Evolutionary conservation across 2,797 vertebrate genomes (phyloP).

Genomic region (Graptemys geographica): DNA sequence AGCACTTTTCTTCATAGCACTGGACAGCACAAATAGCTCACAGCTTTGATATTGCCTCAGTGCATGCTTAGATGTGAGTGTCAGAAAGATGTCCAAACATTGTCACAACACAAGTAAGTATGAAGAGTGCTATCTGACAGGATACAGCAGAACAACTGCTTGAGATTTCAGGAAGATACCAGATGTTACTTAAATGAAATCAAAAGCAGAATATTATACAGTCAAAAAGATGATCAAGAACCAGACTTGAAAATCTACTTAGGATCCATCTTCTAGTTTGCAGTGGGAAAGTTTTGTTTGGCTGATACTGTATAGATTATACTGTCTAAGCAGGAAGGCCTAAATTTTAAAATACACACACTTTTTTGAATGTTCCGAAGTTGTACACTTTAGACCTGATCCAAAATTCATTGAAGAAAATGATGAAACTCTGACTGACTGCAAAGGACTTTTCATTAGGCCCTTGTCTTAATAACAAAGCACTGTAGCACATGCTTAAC

Average conservation of each 20-base stretch:
- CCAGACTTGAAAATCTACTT: neutral
- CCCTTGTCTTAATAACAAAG: neutral
- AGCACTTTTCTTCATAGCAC: neutral
- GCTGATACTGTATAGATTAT: neutral
- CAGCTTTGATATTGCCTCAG: neutral
- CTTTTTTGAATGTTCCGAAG: neutral
- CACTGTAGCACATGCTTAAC: fast-evolving
- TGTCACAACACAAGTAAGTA: neutral
- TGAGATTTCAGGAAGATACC: neutral
- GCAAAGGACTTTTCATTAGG: neutral
- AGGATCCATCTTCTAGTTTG: neutral
- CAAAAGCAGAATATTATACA: neutral
- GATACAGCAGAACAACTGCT: neutral
- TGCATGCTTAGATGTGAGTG: neutral
- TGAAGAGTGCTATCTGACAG: neutral
- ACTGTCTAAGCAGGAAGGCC: neutral
- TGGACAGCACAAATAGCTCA: neutral
- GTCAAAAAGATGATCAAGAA: neutral
- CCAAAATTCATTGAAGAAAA: neutral
- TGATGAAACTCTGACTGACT: neutral
- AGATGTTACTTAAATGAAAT: neutral
- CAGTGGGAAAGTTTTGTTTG: neutral
- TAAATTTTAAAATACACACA: neutral
- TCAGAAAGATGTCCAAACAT: neutral
- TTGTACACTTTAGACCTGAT: neutral